Conservation (phyloP, 2,113 vertebrate genomes). For the Gadus macrocephalus region DNA sequence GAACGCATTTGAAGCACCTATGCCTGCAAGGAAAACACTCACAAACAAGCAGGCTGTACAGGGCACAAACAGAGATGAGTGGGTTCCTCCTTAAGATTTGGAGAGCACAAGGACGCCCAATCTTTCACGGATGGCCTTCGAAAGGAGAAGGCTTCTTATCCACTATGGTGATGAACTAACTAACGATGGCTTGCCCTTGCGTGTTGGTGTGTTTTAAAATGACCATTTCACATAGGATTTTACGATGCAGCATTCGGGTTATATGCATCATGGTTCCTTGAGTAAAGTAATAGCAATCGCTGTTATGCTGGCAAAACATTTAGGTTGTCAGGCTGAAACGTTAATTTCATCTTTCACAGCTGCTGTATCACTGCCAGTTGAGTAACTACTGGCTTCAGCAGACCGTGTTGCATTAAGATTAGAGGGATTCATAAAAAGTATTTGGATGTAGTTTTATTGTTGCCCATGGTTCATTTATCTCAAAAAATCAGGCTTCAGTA, state of each 20-base stretch:
- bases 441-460: not conserved
- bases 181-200: too few relatives aligned
- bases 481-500: not conserved
- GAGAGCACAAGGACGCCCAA: not conserved
- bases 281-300: not conserved
- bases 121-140: conserved; percentile 4
- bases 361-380: not conserved
- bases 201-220: too few relatives aligned
- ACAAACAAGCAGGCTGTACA: not conserved
- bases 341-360: not conserved
- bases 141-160: not conserved
- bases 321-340: too few relatives aligned
- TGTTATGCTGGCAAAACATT: too few relatives aligned
- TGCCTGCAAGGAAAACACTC: not conserved
- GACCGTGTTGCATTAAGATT: not conserved
- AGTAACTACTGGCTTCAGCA: not conserved
- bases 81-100: not conserved
- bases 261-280: not conserved
- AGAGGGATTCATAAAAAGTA: not conserved
- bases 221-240: too few relatives aligned
- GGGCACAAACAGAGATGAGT: not conserved
- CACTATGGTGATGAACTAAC: not conserved
- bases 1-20: not conserved
- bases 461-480: not conserved
- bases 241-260: not conserved